These are phyloP conservation scores for Hafferia zeledoni DNA, from an alignment of 2,797 vertebrate species.

Conservation along the genomic window DNA sequence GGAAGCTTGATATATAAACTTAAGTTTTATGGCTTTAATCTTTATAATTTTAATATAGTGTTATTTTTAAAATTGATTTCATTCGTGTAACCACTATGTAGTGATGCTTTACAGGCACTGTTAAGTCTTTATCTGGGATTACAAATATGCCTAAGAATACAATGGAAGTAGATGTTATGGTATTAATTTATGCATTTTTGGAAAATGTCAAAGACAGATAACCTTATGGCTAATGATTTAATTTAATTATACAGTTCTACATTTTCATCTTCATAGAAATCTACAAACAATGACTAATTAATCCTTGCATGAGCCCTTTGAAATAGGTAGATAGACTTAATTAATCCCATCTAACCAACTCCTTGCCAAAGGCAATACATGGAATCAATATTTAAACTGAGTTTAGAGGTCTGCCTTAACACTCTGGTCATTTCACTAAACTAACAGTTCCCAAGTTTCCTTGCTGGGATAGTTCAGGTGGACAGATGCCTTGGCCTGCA, in stretches of 20 bases:
- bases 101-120: neutral
- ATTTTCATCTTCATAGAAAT: constrained; percentile 22
- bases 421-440: neutral
- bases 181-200: constrained; percentile 10
- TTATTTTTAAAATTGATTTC: neutral
- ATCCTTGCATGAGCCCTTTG: neutral
- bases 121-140: neutral
- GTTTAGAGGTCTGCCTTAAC: neutral
- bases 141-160: neutral
- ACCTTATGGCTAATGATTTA: neutral
- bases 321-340: constrained; percentile 21
- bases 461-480: neutral
- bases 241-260: neutral
- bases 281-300: constrained; percentile 31
- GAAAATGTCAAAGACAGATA: constrained; percentile 6
- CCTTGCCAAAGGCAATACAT: neutral
- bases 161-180: neutral
- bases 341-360: neutral
- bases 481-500: neutral
- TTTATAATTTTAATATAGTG: neutral
- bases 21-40: neutral
- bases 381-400: neutral
- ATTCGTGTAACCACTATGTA: neutral
- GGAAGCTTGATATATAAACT: neutral
- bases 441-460: neutral